Evolutionary conservation across 2,113 vertebrate genomes (phyloP).

Genomic region (Hyperopisus bebe): DNA sequence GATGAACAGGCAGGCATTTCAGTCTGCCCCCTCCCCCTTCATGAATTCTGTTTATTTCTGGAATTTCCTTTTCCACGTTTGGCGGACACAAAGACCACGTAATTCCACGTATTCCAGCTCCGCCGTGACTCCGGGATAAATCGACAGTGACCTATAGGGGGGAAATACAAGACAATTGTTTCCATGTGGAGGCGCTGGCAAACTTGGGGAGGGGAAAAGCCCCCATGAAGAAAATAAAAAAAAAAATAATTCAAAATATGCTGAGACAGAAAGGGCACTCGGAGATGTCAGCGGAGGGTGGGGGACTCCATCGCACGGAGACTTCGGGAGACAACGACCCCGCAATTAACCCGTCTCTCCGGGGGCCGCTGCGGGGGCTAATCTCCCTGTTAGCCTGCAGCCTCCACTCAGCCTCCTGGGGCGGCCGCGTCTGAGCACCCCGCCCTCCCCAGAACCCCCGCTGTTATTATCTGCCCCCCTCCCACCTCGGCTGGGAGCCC

Average conservation of each 20-base stretch:
- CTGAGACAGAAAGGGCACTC: constrained; percentile 6
- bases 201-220: neutral
- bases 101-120: neutral
- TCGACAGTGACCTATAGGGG: neutral
- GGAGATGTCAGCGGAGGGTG: neutral
- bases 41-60: constrained; percentile 2
- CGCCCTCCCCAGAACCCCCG: neutral
- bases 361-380: constrained; percentile 28
- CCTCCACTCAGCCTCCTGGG: constrained; percentile 36
- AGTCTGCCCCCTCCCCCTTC: neutral
- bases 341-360: constrained; percentile 39
- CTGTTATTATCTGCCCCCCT: neutral
- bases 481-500: neutral
- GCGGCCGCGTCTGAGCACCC: neutral
- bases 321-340: constrained; percentile 38
- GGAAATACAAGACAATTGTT: constrained; percentile 19
- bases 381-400: constrained; percentile 34
- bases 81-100: neutral
- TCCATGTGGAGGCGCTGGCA: constrained; percentile 12
- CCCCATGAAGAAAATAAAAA: constrained; percentile 33
- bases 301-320: neutral
- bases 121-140: neutral
- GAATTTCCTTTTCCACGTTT: neutral
- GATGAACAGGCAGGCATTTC: too few species aligned
- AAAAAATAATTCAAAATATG: constrained; percentile 38